Conservation (phyloP, 1,140 invertebrate species). For the Hormaphis cornu region DNA sequence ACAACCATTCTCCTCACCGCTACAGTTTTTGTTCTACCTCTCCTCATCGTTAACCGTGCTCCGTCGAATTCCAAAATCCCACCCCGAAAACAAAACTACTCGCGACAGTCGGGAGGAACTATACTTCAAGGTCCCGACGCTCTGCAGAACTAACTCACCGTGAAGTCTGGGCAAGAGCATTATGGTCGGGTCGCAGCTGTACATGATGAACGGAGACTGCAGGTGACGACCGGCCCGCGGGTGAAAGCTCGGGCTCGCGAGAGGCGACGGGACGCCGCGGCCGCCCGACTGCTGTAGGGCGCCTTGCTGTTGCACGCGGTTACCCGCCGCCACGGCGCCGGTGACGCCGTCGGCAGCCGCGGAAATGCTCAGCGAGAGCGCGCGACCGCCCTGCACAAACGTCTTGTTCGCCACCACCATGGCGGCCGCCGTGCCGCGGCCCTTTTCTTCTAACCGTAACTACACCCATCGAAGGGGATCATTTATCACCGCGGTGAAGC, state of each 20-base stretch:
- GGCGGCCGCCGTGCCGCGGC: not conserved
- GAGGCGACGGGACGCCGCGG: slow-evolving; percentile 43
- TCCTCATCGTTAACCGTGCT: no score
- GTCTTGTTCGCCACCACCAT: slow-evolving; percentile 25
- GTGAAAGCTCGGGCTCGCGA: slow-evolving; percentile 74
- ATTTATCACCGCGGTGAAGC: not conserved
- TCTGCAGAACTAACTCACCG: slow-evolving; percentile 4
- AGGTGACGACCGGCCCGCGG: slow-evolving; percentile 49
- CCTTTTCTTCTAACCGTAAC: slow-evolving; percentile 18
- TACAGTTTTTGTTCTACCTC: no score
- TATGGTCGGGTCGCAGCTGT: slow-evolving; percentile 6
- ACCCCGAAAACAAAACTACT: no score
- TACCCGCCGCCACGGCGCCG: not conserved
- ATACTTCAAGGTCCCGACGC: no score
- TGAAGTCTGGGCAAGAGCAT: slow-evolving; percentile 22
- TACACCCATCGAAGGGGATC: slow-evolving; percentile 20
- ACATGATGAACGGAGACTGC: slow-evolving; percentile 17
- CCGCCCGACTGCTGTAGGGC: no score
- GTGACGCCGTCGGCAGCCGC: not conserved
- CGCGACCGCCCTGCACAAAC: slow-evolving; percentile 14
- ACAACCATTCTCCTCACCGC: no score
- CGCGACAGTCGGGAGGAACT: not conserved
- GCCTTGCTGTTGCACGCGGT: not conserved
- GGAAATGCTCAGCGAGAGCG: not conserved
- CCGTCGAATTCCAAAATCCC: no score